Evolutionary conservation across 2,797 vertebrate genomes (phyloP).

Genomic region (Semaprochilodus insignis): DNA sequence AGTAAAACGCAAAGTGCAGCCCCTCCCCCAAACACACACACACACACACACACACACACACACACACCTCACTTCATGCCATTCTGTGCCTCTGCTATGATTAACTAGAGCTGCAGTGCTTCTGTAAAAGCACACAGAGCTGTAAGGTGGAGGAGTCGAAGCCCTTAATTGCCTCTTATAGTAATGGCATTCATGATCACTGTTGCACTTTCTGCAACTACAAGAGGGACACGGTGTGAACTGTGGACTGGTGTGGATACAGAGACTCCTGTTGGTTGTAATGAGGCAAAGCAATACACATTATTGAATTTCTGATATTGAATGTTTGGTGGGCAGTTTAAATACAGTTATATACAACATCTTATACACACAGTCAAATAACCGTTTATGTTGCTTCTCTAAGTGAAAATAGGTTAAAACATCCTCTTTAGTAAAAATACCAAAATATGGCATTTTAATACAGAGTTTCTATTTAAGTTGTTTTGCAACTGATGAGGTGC

Average conservation of each 20-base stretch:
- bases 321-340: neutral
- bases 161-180: neutral
- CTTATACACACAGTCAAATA: no score
- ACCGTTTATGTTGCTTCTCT: no score
- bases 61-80: neutral
- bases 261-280: neutral
- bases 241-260: neutral
- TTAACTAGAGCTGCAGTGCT: neutral
- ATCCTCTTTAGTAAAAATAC: no score
- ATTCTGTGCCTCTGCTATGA: slow-evolving; percentile 3
- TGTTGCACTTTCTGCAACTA: neutral
- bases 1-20: neutral
- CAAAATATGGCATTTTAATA: no score
- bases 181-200: neutral
- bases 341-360: no score
- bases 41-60: neutral
- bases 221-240: neutral
- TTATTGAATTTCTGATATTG: neutral
- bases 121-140: slow-evolving; percentile 8
- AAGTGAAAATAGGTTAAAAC: no score
- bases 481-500: no score
- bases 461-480: no score
- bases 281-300: neutral
- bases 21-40: neutral
- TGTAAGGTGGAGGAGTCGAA: neutral